Base-by-base conservation (phyloP, 2,888 invertebrate species). In the Caradrina clavipalpis region DNA sequence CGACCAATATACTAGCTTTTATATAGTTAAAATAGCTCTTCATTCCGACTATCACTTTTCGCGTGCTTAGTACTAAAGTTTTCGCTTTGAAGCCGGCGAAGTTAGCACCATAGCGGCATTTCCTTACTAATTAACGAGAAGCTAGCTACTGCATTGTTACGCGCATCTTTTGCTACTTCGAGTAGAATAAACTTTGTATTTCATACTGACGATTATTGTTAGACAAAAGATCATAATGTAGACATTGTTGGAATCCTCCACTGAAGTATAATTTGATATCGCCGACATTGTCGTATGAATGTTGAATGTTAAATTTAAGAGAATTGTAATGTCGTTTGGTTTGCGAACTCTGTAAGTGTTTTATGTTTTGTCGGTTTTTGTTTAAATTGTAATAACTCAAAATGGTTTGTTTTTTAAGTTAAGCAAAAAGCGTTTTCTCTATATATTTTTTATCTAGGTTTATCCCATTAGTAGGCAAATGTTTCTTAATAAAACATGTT, bases 81-180 rank as follows among this genome's bases (percentile, higher is more conserved):
- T 87, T 81, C 87, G 76, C 88, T 87, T 85, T 83, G 83, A 82
- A 84, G 86, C 80, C 62, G 80, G 78, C 68, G 39, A 89, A 91
- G 89, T 91, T 91, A 82, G 88, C 82, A 82, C 86, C 78, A 83
- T 74, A 66, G 81, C 82, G 84, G 89, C 89, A 88, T 88, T 91
- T 89, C 87, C 88, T 87, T 83, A 86, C 91, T 92, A 92, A 92
- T 92, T 93, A 92, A 90, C 87, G 89, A 87, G 84, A 66, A 83
- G 83, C 82, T 76, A 81, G 84, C 80, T 82, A 86, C 83, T 88
- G 88, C 88, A 92, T 90, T 93, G 91, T 93, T 86, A 87, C 82
- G 75, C 84, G 82, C 85, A 86, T 85, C 84, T 84, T 84, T 80
- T 78, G 80, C 85, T 86, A 78, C 78, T 83, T 83, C 77, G 79